Evolutionary conservation across 2,888 invertebrate species (phyloP).

Genomic region (Orthosia cruda): DNA sequence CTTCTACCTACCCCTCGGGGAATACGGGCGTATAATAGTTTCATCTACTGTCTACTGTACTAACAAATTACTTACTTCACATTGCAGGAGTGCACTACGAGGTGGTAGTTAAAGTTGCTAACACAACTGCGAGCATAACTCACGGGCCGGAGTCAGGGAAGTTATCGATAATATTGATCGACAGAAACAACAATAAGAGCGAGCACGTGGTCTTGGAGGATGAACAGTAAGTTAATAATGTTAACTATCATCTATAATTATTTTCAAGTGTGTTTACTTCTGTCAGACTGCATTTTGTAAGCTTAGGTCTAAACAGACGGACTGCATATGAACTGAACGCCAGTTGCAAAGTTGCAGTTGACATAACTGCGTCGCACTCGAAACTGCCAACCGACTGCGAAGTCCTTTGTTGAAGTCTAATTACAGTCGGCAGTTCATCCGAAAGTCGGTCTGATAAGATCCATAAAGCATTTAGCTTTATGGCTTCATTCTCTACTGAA

Average conservation of each 20-base stretch:
- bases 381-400: too few species aligned
- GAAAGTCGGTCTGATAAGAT: too few species aligned
- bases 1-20: too few species aligned
- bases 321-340: too few species aligned
- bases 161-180: constrained; percentile 93
- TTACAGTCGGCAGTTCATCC: too few species aligned
- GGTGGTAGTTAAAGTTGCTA: constrained; percentile 94
- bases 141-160: constrained; percentile 96
- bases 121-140: constrained; percentile 93
- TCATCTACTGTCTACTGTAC: neutral
- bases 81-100: constrained; percentile 95
- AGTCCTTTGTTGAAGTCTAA: too few species aligned
- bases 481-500: neutral
- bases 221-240: constrained; percentile 82
- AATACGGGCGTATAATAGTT: too few species aligned
- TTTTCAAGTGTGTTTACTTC: neutral
- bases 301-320: too few species aligned
- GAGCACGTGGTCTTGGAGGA: constrained; percentile 92
- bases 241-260: neutral
- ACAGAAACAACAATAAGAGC: constrained; percentile 92
- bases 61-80: constrained; percentile 10
- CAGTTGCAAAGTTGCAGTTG: too few species aligned
- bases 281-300: neutral
- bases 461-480: neutral
- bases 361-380: too few species aligned